phyloP scores from a whole-genome alignment of 2,888 invertebrate genomes.

The Apamea epomidion region DNA sequence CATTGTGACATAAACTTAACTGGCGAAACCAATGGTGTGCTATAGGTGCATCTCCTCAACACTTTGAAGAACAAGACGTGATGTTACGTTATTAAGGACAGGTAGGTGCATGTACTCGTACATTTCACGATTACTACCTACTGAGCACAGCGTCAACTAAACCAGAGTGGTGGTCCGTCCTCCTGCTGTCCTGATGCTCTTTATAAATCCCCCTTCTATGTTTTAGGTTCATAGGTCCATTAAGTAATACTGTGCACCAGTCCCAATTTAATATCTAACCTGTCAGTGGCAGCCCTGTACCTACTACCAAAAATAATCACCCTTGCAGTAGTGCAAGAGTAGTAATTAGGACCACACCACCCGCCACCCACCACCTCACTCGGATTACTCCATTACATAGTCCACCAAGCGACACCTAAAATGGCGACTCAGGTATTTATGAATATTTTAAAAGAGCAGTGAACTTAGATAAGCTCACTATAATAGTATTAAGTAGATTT shows the following conservation, averaged over 20 bases:
- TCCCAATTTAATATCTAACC: not conserved
- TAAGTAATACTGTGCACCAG: not conserved
- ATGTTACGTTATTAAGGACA: not conserved
- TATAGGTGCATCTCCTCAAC: not conserved
- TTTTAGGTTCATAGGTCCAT: too few species aligned
- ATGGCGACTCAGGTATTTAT: slow-evolving; percentile 4
- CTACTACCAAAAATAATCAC: not conserved
- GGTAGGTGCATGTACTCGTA: not conserved
- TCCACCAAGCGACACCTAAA: slow-evolving; percentile 2
- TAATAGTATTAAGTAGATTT: not conserved
- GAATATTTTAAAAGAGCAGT: slow-evolving; percentile 30
- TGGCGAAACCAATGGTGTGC: not conserved
- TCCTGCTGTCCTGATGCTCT: not conserved
- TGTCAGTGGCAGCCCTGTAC: not conserved
- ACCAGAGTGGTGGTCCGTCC: not conserved
- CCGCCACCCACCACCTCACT: not conserved
- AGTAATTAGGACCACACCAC: not conserved
- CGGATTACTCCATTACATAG: not conserved
- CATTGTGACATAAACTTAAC: not conserved
- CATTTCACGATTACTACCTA: not conserved
- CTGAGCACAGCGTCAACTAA: not conserved
- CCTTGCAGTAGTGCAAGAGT: not conserved
- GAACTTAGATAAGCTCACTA: slow-evolving; percentile 32
- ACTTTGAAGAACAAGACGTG: not conserved
- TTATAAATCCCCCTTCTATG: not conserved